Conservation (phyloP, 1,140 invertebrate species). For the Orussus abietinus region DNA sequence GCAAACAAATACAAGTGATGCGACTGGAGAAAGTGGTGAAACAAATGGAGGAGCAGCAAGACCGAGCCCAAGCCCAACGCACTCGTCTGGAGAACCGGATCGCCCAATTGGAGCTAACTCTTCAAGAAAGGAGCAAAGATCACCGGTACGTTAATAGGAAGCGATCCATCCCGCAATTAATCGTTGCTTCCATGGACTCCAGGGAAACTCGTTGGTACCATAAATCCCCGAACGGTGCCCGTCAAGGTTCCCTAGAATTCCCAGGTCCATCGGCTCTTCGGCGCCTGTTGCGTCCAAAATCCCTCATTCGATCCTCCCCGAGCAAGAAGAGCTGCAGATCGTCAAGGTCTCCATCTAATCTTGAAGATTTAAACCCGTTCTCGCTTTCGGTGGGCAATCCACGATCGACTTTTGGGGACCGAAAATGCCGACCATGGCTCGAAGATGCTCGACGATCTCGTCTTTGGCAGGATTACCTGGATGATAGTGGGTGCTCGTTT, state of each 20-base stretch:
- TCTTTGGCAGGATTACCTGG: too few relatives aligned
- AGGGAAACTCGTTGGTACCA: not conserved
- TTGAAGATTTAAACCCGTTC: too few relatives aligned
- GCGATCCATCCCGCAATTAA: not conserved
- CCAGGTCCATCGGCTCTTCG: constrained; percentile 6
- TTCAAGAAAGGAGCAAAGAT: constrained; percentile 30
- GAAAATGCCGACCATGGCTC: too few relatives aligned
- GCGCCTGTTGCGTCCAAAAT: not conserved
- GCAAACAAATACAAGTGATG: constrained; percentile 58
- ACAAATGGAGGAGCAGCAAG: constrained; percentile 59
- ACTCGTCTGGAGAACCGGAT: constrained; percentile 61
- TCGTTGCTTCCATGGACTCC: not conserved
- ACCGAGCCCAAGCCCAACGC: constrained; percentile 56
- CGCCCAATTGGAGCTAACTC: constrained; percentile 54
- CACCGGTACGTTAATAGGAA: constrained; percentile 35
- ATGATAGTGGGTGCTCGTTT: too few relatives aligned
- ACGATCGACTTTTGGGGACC: too few relatives aligned
- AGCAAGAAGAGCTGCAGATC: constrained; percentile 2
- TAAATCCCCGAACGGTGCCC: not conserved
- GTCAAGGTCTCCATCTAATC: too few relatives aligned
- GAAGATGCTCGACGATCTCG: too few relatives aligned
- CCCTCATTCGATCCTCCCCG: not conserved
- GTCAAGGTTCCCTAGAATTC: too few relatives aligned
- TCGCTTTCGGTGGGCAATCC: too few relatives aligned
- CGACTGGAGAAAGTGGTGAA: constrained; percentile 59